These are phyloP conservation scores for Temnothorax rugatulus DNA, from an alignment of 2,888 invertebrate species.

Conservation along the genomic window DNA sequence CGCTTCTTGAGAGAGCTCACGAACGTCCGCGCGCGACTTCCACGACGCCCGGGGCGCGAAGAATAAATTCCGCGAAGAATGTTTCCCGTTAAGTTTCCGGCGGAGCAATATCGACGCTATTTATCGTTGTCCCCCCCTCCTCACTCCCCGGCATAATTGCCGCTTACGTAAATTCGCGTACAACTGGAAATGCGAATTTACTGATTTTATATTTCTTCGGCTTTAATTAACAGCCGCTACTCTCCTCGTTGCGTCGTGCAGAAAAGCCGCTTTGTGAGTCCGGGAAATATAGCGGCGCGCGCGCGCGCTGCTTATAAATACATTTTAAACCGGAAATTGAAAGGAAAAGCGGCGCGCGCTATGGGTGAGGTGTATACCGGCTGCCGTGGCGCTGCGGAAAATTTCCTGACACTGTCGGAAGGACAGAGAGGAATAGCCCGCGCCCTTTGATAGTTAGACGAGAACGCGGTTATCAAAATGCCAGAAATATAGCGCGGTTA, in stretches of 20 bases:
- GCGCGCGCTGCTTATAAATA: conserved; percentile 36
- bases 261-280: conserved; percentile 21
- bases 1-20: conserved; percentile 47
- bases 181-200: conserved; percentile 20
- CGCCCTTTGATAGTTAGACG: neutral
- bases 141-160: conserved; percentile 24
- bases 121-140: neutral
- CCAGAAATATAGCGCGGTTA: neutral
- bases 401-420: conserved; percentile 24
- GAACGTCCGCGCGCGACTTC: neutral
- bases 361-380: conserved; percentile 5
- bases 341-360: conserved; percentile 37
- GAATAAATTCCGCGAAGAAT: conserved; percentile 32
- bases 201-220: conserved; percentile 31
- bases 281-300: conserved; percentile 8
- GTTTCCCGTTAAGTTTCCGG: conserved; percentile 25
- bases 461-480: conserved; percentile 12
- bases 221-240: conserved; percentile 31
- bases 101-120: conserved; percentile 32
- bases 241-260: neutral
- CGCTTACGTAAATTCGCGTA: conserved; percentile 27
- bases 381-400: neutral
- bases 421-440: neutral
- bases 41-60: conserved; percentile 15
- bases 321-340: conserved; percentile 51